These are phyloP conservation scores for Gadus chalcogrammus DNA, from an alignment of 2,113 vertebrate species.

Conservation along the genomic window DNA sequence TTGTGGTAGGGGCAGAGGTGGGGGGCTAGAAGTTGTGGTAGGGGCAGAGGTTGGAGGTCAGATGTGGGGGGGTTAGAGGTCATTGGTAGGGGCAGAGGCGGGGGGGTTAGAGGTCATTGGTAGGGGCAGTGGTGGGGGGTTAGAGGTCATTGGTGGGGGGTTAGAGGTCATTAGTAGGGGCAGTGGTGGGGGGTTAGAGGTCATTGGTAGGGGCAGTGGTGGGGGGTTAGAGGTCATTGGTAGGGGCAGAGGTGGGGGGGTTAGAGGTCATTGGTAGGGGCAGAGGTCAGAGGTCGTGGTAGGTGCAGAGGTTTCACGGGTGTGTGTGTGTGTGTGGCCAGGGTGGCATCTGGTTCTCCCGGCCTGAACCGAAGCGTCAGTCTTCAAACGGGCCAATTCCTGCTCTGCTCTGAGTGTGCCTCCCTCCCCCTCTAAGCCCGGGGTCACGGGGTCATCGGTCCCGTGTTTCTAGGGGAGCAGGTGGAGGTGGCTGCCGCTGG, in stretches of 20 bases:
- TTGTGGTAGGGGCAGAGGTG: conserved; percentile 13
- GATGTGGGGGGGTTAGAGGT: too few species aligned
- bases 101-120: too few species aligned
- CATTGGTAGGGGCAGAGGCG: too few species aligned
- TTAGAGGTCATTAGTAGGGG: too few species aligned
- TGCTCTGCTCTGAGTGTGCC: conserved; percentile 9
- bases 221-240: conserved; percentile 47
- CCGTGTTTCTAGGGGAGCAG: conserved; percentile 59
- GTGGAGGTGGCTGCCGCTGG: conserved; percentile 64
- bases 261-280: too few species aligned
- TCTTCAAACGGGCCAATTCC: conserved; percentile 69
- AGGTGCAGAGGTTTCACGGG: conserved; percentile 15
- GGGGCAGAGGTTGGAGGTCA: too few species aligned
- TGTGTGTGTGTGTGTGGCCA: conserved; percentile 18
- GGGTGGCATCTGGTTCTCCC: conserved; percentile 48
- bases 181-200: too few species aligned
- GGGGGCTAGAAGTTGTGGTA: too few species aligned
- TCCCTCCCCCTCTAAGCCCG: conserved; percentile 60
- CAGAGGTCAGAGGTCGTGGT: conserved; percentile 38
- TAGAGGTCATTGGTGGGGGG: too few species aligned
- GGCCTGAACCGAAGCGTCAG: conserved; percentile 51
- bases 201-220: too few species aligned
- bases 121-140: too few species aligned
- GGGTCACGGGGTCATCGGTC: conserved; percentile 67
- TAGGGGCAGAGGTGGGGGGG: too few species aligned